These are phyloP conservation scores for Galaxias olidus DNA, from an alignment of 2,797 vertebrate species.

Conservation along the genomic window DNA sequence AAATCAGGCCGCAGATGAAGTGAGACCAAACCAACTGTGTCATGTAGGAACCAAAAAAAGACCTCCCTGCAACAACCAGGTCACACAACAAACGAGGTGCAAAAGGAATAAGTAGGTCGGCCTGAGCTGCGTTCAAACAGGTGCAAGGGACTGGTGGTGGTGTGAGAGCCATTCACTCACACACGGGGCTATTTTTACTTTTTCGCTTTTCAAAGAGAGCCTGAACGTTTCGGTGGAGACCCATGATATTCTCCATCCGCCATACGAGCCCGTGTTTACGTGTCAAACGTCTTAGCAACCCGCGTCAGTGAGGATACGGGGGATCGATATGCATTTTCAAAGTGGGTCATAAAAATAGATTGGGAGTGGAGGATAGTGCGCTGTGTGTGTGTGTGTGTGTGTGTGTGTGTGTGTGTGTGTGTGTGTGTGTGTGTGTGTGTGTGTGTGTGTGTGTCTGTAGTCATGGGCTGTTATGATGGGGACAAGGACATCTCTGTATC, in stretches of 20 bases:
- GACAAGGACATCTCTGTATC: slow-evolving; percentile 12
- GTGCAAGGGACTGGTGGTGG: too few relatives aligned
- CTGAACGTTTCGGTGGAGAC: too few relatives aligned
- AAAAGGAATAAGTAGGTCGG: too few relatives aligned
- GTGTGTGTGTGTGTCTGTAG: slow-evolving; percentile 9
- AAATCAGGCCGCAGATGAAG: not conserved
- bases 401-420: slow-evolving; percentile 3
- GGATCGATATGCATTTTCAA: slow-evolving; percentile 36
- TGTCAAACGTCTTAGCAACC: slow-evolving; percentile 2
- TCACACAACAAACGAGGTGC: too few relatives aligned
- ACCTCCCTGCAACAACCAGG: not conserved
- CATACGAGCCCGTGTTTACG: not conserved
- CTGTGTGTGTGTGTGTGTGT: not conserved
- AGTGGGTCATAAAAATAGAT: slow-evolving; percentile 32
- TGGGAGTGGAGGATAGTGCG: not conserved
- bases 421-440: too few relatives aligned
- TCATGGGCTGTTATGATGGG: not conserved
- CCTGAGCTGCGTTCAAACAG: too few relatives aligned
- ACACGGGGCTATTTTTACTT: too few relatives aligned
- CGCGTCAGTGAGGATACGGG: slow-evolving; percentile 18
- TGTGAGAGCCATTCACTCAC: too few relatives aligned
- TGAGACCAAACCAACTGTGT: not conserved
- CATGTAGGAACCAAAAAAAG: not conserved
- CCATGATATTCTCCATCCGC: too few relatives aligned
- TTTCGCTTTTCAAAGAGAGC: too few relatives aligned